Evolutionary conservation across 2,113 vertebrate species (phyloP).

Genomic region (Mesembrinibis cayennensis): DNA sequence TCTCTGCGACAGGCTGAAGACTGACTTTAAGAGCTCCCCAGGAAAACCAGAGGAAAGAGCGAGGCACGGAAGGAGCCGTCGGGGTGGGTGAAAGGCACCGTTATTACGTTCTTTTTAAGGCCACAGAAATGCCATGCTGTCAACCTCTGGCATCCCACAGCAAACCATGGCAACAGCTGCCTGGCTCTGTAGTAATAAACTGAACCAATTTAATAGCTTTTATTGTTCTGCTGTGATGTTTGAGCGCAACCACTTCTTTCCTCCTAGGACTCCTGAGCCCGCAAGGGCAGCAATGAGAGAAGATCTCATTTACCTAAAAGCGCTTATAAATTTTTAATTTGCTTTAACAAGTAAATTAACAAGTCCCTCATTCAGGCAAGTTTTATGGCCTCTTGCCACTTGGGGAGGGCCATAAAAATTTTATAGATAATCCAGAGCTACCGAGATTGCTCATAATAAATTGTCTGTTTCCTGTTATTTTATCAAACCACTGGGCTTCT

Average conservation of each 20-base stretch:
- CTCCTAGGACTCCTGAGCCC: constrained; percentile 87
- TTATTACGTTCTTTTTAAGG: not conserved
- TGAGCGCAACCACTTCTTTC: constrained; percentile 86
- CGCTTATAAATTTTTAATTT: constrained; percentile 99
- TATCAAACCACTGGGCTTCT: constrained; percentile 89
- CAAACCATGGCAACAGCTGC: constrained; percentile 92
- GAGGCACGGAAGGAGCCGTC: not conserved
- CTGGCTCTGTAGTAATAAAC: constrained; percentile 88
- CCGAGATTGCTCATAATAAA: constrained; percentile 94
- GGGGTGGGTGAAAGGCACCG: not conserved
- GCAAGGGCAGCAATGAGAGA: constrained; percentile 92
- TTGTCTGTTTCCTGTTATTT: constrained; percentile 96
- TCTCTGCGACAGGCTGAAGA: not conserved
- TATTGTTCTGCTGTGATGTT: constrained; percentile 95
- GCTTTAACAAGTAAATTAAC: constrained; percentile 99
- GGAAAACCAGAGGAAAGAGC: rapidly evolving
- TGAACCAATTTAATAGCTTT: constrained; percentile 94
- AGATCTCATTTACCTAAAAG: constrained; percentile 99
- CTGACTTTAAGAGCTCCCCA: not conserved
- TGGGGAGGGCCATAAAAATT: constrained; percentile 96
- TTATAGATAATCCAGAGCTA: constrained; percentile 98
- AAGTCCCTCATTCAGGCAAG: constrained; percentile 99
- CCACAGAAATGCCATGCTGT: constrained; percentile 77
- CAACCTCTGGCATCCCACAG: constrained; percentile 84
- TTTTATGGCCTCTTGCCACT: constrained; percentile 97